Evolutionary conservation across 2,888 invertebrate species (phyloP), one percentile per base, ranked within the genome.

Genomic region (Ichneumoninae sp.): DNA sequence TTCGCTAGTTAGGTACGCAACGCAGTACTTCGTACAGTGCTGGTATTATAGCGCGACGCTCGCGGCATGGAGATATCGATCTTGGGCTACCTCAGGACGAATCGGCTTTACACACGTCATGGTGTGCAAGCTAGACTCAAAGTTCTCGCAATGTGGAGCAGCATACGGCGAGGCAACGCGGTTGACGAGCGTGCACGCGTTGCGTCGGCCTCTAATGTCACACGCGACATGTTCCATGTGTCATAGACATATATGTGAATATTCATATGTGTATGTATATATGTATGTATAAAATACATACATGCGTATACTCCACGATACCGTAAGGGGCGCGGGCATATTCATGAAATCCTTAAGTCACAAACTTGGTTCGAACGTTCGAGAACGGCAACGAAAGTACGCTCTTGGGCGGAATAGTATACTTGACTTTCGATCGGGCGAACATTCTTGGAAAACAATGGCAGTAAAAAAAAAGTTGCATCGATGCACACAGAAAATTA

Each of bases 11-110:
- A 30, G 70, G 63, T n/a, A 63, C 30, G 63, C 63, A 63, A 30
- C 30, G 63, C 63, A 33, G 33, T 52, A 8, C 36, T 65, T 22
- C 16, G 13, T 40, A 50, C 19, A 71, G 50, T 52, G 83, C 57
- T 54, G 71, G 33, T 52, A 54, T 71, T 80, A 50, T 70, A 74
- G 80, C 68, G 80, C 77, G 78, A 47, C 80, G 68, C 50, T 79
- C 83, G 85, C 77, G 81, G 85, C 85, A 86, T 86, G 85, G 86
- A 87, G 90, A 89, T 90, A 90, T 90, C 87, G 90, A 90, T 90
- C 89, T 89, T 75, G 52, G 60, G 63, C 54, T 50, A 77, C 85
- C 88, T 82, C 83, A 83, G 81, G 76, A 80, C 89, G 88, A 90
- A 89, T 89, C 87, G 87, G 81, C 85, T 88, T 85, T 80, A 87